Conservation (phyloP, 2,888 invertebrate genomes). For the Trachelus iudaicus region DNA sequence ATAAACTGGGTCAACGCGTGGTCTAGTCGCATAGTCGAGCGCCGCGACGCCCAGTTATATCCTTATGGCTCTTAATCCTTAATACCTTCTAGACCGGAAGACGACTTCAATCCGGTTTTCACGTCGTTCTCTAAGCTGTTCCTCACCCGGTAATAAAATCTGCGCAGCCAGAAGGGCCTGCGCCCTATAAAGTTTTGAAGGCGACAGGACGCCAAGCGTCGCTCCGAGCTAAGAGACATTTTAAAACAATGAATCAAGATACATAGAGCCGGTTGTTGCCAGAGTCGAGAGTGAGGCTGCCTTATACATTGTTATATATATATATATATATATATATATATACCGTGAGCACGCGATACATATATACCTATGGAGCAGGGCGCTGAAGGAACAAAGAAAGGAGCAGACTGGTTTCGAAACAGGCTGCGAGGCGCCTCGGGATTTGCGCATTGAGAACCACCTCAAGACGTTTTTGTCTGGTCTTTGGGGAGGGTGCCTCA, state of each 20-base stretch:
- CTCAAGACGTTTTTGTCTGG: constrained; percentile 51
- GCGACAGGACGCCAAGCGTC: neutral
- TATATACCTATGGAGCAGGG: neutral
- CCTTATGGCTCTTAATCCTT: neutral
- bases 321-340: neutral
- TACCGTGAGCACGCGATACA: neutral
- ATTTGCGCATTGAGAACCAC: constrained; percentile 47
- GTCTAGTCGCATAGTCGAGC: neutral
- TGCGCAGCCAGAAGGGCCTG: neutral
- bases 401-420: constrained; percentile 37
- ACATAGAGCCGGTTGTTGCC: neutral
- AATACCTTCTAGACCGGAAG: neutral
- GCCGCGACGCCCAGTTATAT: neutral
- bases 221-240: neutral
- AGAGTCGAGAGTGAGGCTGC: neutral
- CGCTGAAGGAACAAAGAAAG: neutral
- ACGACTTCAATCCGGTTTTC: neutral
- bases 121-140: neutral
- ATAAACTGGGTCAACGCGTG: neutral
- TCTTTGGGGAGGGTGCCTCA: constrained; percentile 2
- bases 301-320: neutral
- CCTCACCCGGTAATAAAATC: neutral
- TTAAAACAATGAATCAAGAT: neutral
- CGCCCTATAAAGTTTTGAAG: neutral
- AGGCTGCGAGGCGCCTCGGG: constrained; percentile 27